Percentiles rank a stretch among this genome's conserved stretches.
phyloP scores from a whole-genome alignment of 2,113 vertebrate genomes.

The Bothrops jararaca region DNA sequence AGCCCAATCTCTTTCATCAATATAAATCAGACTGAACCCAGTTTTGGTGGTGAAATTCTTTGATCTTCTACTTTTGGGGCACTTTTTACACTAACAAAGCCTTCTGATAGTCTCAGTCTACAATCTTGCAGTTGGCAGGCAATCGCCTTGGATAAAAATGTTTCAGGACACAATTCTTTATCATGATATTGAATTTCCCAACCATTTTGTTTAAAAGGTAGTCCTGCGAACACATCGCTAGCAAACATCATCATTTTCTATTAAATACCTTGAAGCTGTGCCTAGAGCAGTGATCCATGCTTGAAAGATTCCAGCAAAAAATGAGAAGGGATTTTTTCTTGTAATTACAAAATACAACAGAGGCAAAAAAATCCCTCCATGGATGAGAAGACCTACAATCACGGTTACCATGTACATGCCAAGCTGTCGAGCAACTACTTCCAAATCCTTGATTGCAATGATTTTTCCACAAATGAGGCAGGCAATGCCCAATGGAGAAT shows the following conservation, averaged over 20 bases:
- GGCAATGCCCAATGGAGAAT: constrained; percentile 95
- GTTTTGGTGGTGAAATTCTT: background rate
- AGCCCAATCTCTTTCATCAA: background rate
- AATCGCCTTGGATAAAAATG: background rate
- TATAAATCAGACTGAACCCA: background rate
- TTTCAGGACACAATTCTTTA: background rate
- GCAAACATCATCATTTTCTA: constrained; percentile 34
- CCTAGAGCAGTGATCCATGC: constrained; percentile 98
- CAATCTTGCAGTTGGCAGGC: background rate
- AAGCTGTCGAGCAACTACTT: constrained; percentile 92
- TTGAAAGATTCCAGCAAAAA: constrained; percentile 97
- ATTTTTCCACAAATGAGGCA: constrained; percentile 99
- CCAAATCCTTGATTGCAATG: constrained; percentile 95
- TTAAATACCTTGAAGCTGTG: constrained; percentile 91
- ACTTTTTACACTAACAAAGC: background rate
- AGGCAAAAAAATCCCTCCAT: constrained; percentile 95
- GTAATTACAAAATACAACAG: constrained; percentile 93
- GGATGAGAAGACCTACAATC: constrained; percentile 94
- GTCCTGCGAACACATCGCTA: background rate
- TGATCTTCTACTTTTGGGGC: background rate
- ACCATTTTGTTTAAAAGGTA: background rate
- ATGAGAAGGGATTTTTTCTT: constrained; percentile 95
- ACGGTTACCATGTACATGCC: constrained; percentile 99
- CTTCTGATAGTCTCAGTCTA: background rate
- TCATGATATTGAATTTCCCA: background rate